Evolutionary conservation across 2,888 invertebrate genomes (phyloP), one percentile per base, ranked within the genome.

Genomic region (Linnaemya vulpina): DNA sequence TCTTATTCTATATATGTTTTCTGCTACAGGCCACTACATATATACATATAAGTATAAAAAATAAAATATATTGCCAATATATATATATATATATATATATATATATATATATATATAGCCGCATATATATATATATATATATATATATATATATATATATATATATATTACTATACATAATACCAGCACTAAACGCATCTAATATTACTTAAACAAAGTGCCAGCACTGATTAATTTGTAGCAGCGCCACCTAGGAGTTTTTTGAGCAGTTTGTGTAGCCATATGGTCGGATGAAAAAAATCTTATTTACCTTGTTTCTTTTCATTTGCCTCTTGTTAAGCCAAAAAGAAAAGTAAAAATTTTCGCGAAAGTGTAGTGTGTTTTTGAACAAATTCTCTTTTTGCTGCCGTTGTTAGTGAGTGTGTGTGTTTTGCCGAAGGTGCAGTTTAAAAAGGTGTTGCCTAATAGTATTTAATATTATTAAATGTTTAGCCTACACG

Each of bases 371-470:
- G 46, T 68, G 55, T 38, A 49, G 30, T 74, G 25, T 35, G 40
- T 74, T 43, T 78, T 20, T 78, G 46, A 30, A 63, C 17, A 55
- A 65, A 51, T 51, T 20, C n/a, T 46, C 0, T 20, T 17, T 43
- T 43, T 35, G 30, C 62, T 62, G 79, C 65, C 55, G 71, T 60
- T 51, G 40, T 43, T 38, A 40, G 62, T 70, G 60, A 22, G 75
- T 63, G 43, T 30, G 68, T 20, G 58, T 71, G 67, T 67, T 67
- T 67, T 51, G 38, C 43, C 25, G 43, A 63, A 70, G 49, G 30
- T 73, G 76, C 80, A 68, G 77, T 81, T 62, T 73, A 74, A 46
- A 58, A 60, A 75, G 67, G 63, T 60, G 77, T 84, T 49, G 70
- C 65, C 35, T 40, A 46, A 38, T 55, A 55, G 38, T 60, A 35